These are phyloP conservation scores for Genyomyrus donnyi DNA, from an alignment of 2,113 vertebrate species.

Conservation along the genomic window DNA sequence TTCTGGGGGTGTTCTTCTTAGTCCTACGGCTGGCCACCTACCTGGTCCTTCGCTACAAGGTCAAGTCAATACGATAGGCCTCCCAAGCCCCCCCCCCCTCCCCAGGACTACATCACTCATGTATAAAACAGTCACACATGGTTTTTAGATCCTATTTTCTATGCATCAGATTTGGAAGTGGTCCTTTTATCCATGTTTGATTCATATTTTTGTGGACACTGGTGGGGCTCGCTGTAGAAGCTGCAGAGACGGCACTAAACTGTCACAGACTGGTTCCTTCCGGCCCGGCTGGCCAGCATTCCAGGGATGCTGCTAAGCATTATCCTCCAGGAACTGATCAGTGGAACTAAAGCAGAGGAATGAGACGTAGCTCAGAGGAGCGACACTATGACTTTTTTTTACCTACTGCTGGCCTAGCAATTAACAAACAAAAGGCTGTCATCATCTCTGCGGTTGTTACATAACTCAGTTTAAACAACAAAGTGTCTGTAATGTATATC, in stretches of 20 bases:
- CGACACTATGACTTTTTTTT: background rate
- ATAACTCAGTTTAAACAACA: background rate
- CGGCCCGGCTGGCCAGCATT: background rate
- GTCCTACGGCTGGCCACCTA: slow-evolving; percentile 85
- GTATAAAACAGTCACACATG: slow-evolving; percentile 8
- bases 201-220: background rate
- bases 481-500: background rate
- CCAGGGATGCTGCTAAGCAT: background rate
- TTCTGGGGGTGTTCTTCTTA: slow-evolving; percentile 88
- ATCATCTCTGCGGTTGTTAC: background rate
- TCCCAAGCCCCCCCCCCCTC: slow-evolving; percentile 10
- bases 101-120: background rate
- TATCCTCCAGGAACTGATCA: background rate
- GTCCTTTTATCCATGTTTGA: background rate
- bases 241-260: background rate
- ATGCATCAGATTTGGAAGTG: background rate
- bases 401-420: background rate
- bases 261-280: background rate
- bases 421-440: background rate
- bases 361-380: background rate
- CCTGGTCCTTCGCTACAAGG: slow-evolving; percentile 88
- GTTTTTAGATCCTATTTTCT: slow-evolving; percentile 3
- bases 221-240: background rate
- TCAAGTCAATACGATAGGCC: slow-evolving; percentile 85
- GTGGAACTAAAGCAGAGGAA: background rate